Evolutionary conservation across 2,113 vertebrate species (phyloP), one percentile per base, ranked within the genome.

Genomic region (Falco punctatus): DNA sequence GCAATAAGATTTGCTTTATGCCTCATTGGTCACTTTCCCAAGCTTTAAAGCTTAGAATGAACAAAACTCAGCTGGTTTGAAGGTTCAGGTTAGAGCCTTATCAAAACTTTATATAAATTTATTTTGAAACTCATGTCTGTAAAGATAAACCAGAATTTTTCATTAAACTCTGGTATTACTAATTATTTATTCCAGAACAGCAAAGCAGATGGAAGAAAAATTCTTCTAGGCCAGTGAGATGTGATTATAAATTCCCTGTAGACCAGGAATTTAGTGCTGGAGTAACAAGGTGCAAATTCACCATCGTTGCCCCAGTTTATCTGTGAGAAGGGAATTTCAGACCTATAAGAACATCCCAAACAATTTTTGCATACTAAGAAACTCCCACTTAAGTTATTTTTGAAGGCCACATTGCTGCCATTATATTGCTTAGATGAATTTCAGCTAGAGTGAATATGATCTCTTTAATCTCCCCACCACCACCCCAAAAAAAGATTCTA

Each of bases 1-100:
- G 96, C 95, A 97, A 94, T 97, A 97, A 96, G 96, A 96, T 97
- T 97, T 97, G 93, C 96, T 97, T 97, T 97, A 92, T 96, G 97
- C 96, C 96, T 97, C 97, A 97, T 96, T 97, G 97, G 86, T 87
- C 95, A 95, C 54, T 91, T 94, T 88, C 78, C 80, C 74, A 58
- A 92, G 96, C 94, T 94, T 97, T 94, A 94, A 95, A 90, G 78
- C 78, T 88, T 82, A 64, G 81, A 92, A 91, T 92, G 96, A 93
- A 55, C 88, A 96, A 86, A 96, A 90, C 33, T 71, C 3, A 0
- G 24, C 62, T 77, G 26, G n/a, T 93, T 81, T 0, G 0, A 33
- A 79, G 71, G 61, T 96, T 94, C 0, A 0, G 62, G 81, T 86
- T 91, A 73, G 71, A 90, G 30, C 70, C 49, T 86, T 70, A 9